Conservation (phyloP, 2,888 invertebrate genomes). For the Tachystola acroxantha region DNA sequence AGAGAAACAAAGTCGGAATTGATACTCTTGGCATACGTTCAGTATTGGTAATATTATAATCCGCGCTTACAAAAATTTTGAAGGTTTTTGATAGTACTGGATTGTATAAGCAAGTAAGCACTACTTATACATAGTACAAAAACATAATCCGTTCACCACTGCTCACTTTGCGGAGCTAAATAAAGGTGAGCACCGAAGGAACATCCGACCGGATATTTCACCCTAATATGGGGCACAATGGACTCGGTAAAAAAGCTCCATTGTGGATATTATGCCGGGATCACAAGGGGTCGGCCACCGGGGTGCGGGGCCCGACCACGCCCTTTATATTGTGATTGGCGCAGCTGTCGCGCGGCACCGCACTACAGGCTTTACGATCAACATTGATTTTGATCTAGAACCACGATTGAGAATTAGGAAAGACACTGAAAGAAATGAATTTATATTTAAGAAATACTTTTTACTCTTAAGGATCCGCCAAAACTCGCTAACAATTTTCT, state of each 20-base stretch:
- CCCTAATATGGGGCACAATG: slow-evolving; percentile 69
- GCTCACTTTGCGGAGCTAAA: slow-evolving; percentile 57
- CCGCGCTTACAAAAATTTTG: no score
- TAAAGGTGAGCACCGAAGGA: slow-evolving; percentile 66
- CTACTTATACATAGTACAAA: slow-evolving; percentile 14
- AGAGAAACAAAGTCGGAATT: no score
- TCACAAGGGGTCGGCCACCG: slow-evolving; percentile 44
- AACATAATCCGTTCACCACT: slow-evolving; percentile 56
- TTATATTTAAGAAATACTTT: no score
- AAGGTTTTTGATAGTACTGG: slow-evolving; percentile 12
- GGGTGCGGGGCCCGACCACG: slow-evolving; percentile 51
- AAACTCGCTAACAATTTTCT: no score
- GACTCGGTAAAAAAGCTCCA: slow-evolving; percentile 68
- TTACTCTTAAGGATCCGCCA: no score
- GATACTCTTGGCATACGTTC: no score
- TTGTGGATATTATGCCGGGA: slow-evolving; percentile 70
- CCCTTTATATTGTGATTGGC: slow-evolving; percentile 75
- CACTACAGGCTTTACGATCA: slow-evolving; percentile 41
- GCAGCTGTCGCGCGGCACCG: slow-evolving; percentile 67
- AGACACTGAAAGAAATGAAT: not conserved
- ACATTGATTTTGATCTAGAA: slow-evolving; percentile 22
- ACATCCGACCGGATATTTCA: slow-evolving; percentile 78
- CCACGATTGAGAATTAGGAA: not conserved
- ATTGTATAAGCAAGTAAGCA: not conserved
- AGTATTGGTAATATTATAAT: no score